A percentile compares a stretch with the other conserved stretches of the same genome.
Evolutionary conservation across 1,140 invertebrate species (phyloP).

Genomic region (Drosophila truncata): DNA sequence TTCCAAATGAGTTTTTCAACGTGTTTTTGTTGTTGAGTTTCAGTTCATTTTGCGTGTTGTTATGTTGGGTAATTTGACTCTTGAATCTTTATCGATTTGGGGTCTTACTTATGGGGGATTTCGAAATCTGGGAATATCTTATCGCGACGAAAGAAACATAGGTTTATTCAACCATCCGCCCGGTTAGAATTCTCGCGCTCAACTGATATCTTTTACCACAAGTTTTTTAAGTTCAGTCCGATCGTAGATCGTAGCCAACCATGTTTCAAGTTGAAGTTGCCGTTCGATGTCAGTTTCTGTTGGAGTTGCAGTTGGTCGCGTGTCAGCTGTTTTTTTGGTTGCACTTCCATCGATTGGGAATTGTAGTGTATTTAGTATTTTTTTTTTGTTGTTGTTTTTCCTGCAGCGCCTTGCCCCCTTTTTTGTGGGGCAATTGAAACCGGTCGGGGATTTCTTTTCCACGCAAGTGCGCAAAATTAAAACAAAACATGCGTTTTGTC

Average conservation of each 20-base stretch:
- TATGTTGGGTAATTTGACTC: slow-evolving; percentile 55
- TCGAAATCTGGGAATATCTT: slow-evolving; percentile 20
- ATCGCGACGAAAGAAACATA: not conserved
- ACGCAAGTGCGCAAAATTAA: slow-evolving; percentile 68
- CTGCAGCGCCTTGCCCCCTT: slow-evolving; percentile 55
- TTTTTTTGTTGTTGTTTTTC: slow-evolving; percentile 18
- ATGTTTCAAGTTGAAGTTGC: slow-evolving; percentile 28
- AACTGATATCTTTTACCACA: slow-evolving; percentile 39
- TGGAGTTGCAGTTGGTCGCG: slow-evolving; percentile 41
- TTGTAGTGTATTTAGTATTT: slow-evolving; percentile 13
- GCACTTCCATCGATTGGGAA: slow-evolving; percentile 55
- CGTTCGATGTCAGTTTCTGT: slow-evolving; percentile 12
- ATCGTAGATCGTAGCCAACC: slow-evolving; percentile 12
- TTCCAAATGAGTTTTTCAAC: slow-evolving; percentile 38
- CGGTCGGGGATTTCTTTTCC: slow-evolving; percentile 59
- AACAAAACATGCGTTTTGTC: slow-evolving; percentile 81
- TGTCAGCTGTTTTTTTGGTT: slow-evolving; percentile 73
- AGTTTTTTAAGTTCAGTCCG: not conserved
- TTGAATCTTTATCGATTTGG: slow-evolving; percentile 21
- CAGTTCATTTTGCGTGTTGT: slow-evolving; percentile 44
- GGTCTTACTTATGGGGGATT: slow-evolving; percentile 30
- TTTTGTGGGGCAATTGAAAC: slow-evolving; percentile 39
- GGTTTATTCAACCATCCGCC: slow-evolving; percentile 17
- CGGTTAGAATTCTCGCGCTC: slow-evolving; percentile 46
- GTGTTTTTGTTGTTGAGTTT: slow-evolving; percentile 1